These are phyloP conservation scores for Halichondria panicea DNA, from an alignment of 37 sponge, comb jelly and placozoan species.

Conservation along the genomic window DNA sequence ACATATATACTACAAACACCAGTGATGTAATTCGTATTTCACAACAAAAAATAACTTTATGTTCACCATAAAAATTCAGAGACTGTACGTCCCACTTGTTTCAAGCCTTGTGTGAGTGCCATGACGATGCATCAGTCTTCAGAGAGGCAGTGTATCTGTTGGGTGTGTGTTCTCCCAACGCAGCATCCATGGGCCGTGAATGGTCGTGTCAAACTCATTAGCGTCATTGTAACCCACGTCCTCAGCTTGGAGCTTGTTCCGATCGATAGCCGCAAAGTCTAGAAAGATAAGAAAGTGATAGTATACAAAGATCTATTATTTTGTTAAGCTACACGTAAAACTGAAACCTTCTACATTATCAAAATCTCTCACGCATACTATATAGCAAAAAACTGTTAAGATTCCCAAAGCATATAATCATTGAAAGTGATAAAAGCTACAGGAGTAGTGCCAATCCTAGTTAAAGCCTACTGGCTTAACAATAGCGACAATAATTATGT, in stretches of 20 bases:
- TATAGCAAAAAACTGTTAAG: background rate
- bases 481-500: background rate
- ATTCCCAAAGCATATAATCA: background rate
- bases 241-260: conserved; percentile 44
- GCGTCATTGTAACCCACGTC: background rate
- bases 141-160: conserved; percentile 75
- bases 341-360: background rate
- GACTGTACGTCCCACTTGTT: no score
- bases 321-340: background rate
- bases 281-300: background rate
- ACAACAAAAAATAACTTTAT: no score
- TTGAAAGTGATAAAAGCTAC: background rate
- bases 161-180: conserved; percentile 84
- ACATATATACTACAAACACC: no score
- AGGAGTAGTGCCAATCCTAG: background rate
- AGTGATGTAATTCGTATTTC: no score
- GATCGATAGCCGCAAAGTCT: conserved; percentile 57
- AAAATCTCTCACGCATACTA: background rate
- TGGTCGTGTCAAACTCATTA: conserved; percentile 80
- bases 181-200: conserved; percentile 91
- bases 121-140: conserved; percentile 11
- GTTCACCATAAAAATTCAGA: no score
- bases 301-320: background rate
- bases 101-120: conserved; percentile 20
- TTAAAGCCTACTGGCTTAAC: background rate